Conservation (phyloP, 2,797 vertebrate genomes). For the Ambastaia sidthimunki region DNA sequence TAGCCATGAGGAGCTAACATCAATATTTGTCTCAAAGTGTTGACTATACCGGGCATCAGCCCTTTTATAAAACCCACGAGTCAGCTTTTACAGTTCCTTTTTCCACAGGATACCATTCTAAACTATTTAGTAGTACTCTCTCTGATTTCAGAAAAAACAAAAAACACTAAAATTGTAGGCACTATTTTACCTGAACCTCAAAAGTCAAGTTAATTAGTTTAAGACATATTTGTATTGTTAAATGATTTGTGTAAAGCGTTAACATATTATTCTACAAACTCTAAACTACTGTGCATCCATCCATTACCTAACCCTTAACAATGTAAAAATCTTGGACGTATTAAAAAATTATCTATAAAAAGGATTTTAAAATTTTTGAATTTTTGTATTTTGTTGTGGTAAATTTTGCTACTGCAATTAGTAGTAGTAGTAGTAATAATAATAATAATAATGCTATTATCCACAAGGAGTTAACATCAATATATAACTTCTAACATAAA, state of each 20-base stretch:
- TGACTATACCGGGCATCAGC: slow-evolving; percentile 37
- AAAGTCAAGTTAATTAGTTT: background rate
- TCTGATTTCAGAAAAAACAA: slow-evolving; percentile 14
- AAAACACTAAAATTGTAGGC: background rate
- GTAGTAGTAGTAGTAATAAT: no score
- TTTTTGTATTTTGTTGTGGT: no score
- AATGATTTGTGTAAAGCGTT: no score
- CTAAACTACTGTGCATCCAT: no score
- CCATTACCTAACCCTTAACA: no score
- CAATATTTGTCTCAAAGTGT: slow-evolving; percentile 56
- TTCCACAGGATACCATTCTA: slow-evolving; percentile 33
- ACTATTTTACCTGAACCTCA: background rate
- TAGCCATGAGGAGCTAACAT: slow-evolving; percentile 38
- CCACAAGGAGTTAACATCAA: no score
- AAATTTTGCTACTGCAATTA: no score
- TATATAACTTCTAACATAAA: background rate
- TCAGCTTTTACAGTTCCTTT: slow-evolving; percentile 40
- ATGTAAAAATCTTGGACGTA: no score
- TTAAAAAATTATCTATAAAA: no score
- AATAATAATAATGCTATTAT: no score
- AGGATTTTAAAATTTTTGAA: no score
- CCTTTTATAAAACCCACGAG: slow-evolving; percentile 44
- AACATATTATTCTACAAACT: no score
- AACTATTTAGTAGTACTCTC: slow-evolving; percentile 20
- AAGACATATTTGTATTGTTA: background rate